A percentile compares a stretch with the other conserved stretches of the same genome.
These are phyloP conservation scores for Toxotes chatareus DNA, from an alignment of 2,113 vertebrate genomes.

Conservation along the genomic window DNA sequence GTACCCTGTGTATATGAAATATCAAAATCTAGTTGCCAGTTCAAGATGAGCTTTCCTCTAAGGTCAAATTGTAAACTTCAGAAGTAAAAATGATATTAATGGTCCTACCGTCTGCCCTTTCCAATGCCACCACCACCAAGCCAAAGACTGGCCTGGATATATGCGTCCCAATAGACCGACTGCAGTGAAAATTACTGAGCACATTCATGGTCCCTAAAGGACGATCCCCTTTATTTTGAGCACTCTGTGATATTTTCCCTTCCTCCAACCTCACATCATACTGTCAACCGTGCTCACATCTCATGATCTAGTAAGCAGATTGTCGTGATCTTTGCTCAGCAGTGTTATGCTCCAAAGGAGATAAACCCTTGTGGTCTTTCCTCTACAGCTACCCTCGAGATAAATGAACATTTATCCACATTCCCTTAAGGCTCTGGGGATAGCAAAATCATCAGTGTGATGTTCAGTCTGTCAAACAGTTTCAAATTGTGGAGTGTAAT, in stretches of 20 bases:
- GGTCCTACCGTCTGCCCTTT: background rate
- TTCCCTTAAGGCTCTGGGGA: slow-evolving; percentile 10
- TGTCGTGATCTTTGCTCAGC: slow-evolving; percentile 8
- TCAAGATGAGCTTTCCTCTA: background rate
- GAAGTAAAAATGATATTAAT: background rate
- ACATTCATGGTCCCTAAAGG: background rate
- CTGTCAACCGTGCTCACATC: background rate
- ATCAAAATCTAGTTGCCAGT: background rate
- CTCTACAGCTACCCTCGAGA: slow-evolving; percentile 2
- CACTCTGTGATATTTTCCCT: background rate
- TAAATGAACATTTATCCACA: slow-evolving; percentile 23
- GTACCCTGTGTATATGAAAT: background rate
- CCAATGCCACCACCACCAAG: no score
- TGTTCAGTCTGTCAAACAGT: slow-evolving; percentile 25
- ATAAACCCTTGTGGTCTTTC: slow-evolving; percentile 4
- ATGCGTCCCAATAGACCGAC: background rate
- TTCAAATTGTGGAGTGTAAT: slow-evolving; percentile 23
- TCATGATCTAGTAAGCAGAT: background rate
- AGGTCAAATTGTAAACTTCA: background rate
- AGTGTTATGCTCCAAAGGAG: background rate
- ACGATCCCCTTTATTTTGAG: slow-evolving; percentile 7
- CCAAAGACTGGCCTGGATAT: background rate
- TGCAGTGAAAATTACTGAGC: background rate
- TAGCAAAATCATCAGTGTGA: slow-evolving; percentile 5
- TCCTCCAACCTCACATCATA: background rate